A percentile compares a stretch with the other conserved stretches of the same genome.
These are phyloP conservation scores for Schizotus pectinicornis DNA, from an alignment of 2,888 invertebrate genomes.

Conservation along the genomic window DNA sequence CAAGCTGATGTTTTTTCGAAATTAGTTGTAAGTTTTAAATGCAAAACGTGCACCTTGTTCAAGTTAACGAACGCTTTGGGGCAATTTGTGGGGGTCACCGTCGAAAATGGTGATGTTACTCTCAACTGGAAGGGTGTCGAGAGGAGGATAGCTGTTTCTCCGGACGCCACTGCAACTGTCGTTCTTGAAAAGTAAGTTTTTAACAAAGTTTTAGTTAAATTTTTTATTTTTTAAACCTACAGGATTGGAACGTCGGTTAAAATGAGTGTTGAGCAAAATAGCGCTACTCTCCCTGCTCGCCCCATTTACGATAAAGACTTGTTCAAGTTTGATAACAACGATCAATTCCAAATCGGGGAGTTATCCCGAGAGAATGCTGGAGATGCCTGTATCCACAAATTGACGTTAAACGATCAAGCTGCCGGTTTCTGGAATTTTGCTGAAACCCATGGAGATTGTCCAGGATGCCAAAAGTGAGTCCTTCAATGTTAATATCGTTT, in stretches of 20 bases:
- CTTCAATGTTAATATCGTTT: slow-evolving; percentile 15
- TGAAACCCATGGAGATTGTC: slow-evolving; percentile 64
- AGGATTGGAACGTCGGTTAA: slow-evolving; percentile 8
- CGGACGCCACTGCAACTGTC: slow-evolving; percentile 19
- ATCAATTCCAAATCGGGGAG: slow-evolving; percentile 43
- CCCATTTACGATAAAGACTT: slow-evolving; percentile 17
- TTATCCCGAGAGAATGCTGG: slow-evolving; percentile 59
- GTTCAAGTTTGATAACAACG: slow-evolving; percentile 24
- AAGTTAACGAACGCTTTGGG: slow-evolving; percentile 37
- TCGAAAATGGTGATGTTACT: slow-evolving; percentile 37
- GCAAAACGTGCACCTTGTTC: slow-evolving; percentile 43
- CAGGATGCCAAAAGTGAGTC: slow-evolving; percentile 48
- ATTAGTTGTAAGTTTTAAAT: slow-evolving; percentile 44
- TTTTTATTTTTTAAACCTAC: background rate
- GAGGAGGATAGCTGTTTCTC: slow-evolving; percentile 31
- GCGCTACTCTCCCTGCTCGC: slow-evolving; percentile 1
- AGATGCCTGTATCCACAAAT: slow-evolving; percentile 81
- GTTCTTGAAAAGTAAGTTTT: slow-evolving; percentile 43
- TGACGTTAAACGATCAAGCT: slow-evolving; percentile 76
- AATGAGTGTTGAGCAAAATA: slow-evolving; percentile 1
- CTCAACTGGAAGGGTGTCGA: slow-evolving; percentile 38
- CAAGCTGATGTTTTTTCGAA: slow-evolving; percentile 41
- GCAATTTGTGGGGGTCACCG: slow-evolving; percentile 39
- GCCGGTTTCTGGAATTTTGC: slow-evolving; percentile 91
- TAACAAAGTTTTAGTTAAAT: too few relatives aligned